Percentiles rank a stretch among this genome's conserved stretches.
These are phyloP conservation scores for Zeugodacus cucurbitae DNA, from an alignment of 1,140 invertebrate genomes.

Conservation along the genomic window DNA sequence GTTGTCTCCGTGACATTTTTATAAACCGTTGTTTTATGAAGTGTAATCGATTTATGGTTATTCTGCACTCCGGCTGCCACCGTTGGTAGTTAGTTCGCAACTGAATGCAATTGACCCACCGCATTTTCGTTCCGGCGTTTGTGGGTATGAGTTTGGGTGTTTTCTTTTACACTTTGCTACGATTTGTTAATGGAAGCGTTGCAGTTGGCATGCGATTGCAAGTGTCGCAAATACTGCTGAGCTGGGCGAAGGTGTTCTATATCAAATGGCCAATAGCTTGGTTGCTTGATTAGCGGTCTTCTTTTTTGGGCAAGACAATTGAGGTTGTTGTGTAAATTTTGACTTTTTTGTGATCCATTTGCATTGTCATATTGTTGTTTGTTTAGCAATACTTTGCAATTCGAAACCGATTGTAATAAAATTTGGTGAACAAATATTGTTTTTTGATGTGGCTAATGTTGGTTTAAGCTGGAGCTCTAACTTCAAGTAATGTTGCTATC, in stretches of 20 bases:
- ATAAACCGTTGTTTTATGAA: neutral
- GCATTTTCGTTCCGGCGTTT: neutral
- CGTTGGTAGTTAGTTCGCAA: neutral
- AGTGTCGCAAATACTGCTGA: constrained; percentile 10
- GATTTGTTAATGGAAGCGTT: neutral
- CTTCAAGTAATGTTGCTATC: no score
- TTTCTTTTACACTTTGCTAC: no score
- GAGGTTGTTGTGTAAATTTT: neutral
- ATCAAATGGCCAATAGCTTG: neutral
- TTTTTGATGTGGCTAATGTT: no score
- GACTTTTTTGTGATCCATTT: neutral
- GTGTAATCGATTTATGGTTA: neutral
- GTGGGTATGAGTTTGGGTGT: neutral
- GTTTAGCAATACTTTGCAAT: neutral
- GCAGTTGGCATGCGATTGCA: neutral
- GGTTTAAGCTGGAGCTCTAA: no score
- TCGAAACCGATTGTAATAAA: neutral
- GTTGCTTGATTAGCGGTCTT: neutral
- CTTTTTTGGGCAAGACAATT: neutral
- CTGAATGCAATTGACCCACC: neutral
- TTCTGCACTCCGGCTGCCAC: neutral
- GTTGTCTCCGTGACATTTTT: neutral
- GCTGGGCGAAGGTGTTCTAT: neutral
- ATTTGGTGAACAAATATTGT: neutral
- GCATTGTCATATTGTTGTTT: neutral